Evolutionary conservation across 2,888 invertebrate species (phyloP).

Genomic region (Campaea margaritaria): DNA sequence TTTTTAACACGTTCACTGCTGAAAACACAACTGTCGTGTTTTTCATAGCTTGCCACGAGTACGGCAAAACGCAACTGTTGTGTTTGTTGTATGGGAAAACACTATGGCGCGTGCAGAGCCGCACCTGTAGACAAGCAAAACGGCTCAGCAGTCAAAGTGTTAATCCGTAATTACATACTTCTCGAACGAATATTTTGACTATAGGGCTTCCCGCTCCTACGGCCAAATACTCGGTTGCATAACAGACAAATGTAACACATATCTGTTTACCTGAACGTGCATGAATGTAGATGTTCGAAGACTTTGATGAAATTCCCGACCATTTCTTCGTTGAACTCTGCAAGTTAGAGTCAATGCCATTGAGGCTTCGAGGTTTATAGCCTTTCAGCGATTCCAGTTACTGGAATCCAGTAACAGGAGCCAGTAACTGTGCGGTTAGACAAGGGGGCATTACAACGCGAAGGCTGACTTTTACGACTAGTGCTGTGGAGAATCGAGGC

Average conservation of each 20-base stretch:
- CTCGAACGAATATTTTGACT: no score
- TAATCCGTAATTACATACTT: no score
- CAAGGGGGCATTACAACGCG: slow-evolving; percentile 36
- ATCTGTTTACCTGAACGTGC: background rate
- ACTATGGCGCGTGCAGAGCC: no score
- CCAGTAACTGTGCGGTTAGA: slow-evolving; percentile 41
- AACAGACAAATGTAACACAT: background rate
- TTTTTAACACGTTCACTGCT: no score
- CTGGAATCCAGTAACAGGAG: slow-evolving; percentile 37
- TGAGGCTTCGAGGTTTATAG: slow-evolving; percentile 31
- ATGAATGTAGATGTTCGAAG: background rate
- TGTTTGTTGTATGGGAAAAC: no score
- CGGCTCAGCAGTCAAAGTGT: no score
- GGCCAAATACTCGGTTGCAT: no score
- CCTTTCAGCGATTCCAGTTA: slow-evolving; percentile 28
- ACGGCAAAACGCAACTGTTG: no score
- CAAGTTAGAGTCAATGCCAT: slow-evolving; percentile 18
- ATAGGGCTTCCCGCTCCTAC: no score
- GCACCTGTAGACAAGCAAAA: no score
- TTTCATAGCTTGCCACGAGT: no score
- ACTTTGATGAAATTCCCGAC: background rate
- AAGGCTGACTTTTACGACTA: slow-evolving; percentile 47
- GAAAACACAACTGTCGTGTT: no score
- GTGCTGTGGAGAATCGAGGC: slow-evolving; percentile 9
- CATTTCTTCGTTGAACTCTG: slow-evolving; percentile 7